phyloP scores from a whole-genome alignment of 2,113 vertebrate species.

The Dipodomys merriami region DNA sequence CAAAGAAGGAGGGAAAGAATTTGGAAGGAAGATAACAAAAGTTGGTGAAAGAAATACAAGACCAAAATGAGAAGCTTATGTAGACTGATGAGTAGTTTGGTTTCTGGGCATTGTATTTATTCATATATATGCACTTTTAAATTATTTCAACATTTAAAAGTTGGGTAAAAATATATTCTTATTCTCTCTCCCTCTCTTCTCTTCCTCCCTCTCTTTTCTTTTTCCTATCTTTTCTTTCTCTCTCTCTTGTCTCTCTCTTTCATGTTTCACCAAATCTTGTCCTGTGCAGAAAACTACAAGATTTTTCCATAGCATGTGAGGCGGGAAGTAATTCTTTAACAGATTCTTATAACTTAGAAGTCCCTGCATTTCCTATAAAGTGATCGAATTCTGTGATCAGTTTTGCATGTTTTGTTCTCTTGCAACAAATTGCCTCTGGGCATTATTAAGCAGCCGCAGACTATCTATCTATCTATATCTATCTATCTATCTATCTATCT shows the following conservation, averaged over 20 bases:
- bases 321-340: background rate
- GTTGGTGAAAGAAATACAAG: background rate
- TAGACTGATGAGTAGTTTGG: background rate
- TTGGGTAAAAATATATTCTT: background rate
- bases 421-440: background rate
- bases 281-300: background rate
- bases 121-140: background rate
- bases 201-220: background rate
- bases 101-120: background rate
- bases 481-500: background rate
- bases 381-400: background rate
- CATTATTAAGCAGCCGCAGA: background rate
- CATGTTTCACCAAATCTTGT: background rate
- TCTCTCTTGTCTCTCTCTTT: background rate
- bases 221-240: background rate
- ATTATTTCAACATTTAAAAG: conserved; percentile 1
- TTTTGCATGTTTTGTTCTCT: background rate
- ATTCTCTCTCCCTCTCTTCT: background rate
- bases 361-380: background rate
- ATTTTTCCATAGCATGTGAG: background rate
- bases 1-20: background rate
- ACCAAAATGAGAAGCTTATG: background rate
- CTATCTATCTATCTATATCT: background rate
- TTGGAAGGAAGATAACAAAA: background rate
- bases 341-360: background rate